phyloP scores from a whole-genome alignment of 2,888 invertebrate genomes.

The Xestia sexstrigata region DNA sequence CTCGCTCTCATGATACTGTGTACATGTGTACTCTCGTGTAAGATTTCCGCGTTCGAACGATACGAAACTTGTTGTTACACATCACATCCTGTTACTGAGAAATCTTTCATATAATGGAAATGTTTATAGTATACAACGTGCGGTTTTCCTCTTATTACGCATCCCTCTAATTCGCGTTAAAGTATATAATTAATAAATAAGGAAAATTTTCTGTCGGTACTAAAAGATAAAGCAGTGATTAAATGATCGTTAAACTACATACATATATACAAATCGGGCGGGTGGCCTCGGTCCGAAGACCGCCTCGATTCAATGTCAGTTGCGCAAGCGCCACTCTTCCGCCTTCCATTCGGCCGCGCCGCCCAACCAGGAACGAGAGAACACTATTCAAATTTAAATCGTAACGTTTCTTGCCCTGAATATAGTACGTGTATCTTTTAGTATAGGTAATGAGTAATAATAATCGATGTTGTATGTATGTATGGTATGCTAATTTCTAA shows the following conservation, averaged over 20 bases:
- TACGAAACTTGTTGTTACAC: slow-evolving; percentile 67
- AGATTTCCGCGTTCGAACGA: slow-evolving; percentile 72
- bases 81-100: slow-evolving; percentile 79
- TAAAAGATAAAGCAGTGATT: slow-evolving; percentile 70
- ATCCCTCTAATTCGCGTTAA: slow-evolving; percentile 59
- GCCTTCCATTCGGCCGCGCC: slow-evolving; percentile 79
- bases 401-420: slow-evolving; percentile 75
- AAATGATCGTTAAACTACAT: slow-evolving; percentile 79
- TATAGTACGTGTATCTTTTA: slow-evolving; percentile 50
- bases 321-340: slow-evolving; percentile 89
- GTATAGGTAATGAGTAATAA: slow-evolving; percentile 48
- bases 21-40: slow-evolving; percentile 52
- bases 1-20: slow-evolving; percentile 68
- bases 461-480: slow-evolving; percentile 29
- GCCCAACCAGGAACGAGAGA: slow-evolving; percentile 82
- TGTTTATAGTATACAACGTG: slow-evolving; percentile 64
- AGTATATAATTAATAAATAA: slow-evolving; percentile 55
- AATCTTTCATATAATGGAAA: slow-evolving; percentile 71
- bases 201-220: slow-evolving; percentile 67
- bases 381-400: slow-evolving; percentile 82
- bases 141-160: slow-evolving; percentile 78
- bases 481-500: slow-evolving; percentile 42
- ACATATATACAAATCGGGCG: slow-evolving; percentile 80
- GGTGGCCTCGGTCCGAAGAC: slow-evolving; percentile 85
- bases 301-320: slow-evolving; percentile 88